Evolutionary conservation across 2,888 invertebrate genomes (phyloP).

Genomic region (Dinocampus coccinellae): DNA sequence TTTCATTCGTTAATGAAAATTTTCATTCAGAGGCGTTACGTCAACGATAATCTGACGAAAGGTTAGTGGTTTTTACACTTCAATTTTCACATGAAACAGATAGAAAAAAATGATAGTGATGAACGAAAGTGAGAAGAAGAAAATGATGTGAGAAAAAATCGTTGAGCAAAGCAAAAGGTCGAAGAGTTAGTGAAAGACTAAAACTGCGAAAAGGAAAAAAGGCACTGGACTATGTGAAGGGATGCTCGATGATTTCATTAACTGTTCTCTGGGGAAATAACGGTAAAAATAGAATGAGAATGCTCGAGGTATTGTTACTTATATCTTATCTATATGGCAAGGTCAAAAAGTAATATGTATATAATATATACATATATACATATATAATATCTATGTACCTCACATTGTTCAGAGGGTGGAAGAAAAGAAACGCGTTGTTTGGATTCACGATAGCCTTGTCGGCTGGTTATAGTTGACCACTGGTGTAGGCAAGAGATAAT

Average conservation of each 20-base stretch:
- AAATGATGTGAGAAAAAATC: not conserved
- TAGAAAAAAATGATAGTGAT: not conserved
- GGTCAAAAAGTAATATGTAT: not conserved
- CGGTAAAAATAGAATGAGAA: constrained; percentile 20
- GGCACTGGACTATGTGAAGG: not conserved
- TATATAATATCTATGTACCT: too few relatives aligned
- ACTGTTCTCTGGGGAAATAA: constrained; percentile 13
- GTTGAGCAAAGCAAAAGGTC: not conserved
- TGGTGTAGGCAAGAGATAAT: constrained; percentile 36
- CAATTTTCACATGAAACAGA: not conserved
- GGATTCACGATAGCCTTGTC: constrained; percentile 56
- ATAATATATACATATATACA: too few relatives aligned
- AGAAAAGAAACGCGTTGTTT: constrained; percentile 55
- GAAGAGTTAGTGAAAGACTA: not conserved
- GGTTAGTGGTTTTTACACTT: not conserved
- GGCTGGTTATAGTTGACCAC: constrained; percentile 23
- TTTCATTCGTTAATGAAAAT: constrained; percentile 35
- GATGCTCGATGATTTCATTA: constrained; percentile 17
- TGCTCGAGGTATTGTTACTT: not conserved
- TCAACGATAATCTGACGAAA: not conserved
- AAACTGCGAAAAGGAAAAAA: not conserved
- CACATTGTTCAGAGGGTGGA: not conserved
- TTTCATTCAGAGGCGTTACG: constrained; percentile 1
- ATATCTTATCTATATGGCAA: constrained; percentile 18
- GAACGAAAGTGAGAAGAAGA: not conserved